Base-by-base conservation (phyloP, 2,113 vertebrate species). In the Suncus etruscus region DNA sequence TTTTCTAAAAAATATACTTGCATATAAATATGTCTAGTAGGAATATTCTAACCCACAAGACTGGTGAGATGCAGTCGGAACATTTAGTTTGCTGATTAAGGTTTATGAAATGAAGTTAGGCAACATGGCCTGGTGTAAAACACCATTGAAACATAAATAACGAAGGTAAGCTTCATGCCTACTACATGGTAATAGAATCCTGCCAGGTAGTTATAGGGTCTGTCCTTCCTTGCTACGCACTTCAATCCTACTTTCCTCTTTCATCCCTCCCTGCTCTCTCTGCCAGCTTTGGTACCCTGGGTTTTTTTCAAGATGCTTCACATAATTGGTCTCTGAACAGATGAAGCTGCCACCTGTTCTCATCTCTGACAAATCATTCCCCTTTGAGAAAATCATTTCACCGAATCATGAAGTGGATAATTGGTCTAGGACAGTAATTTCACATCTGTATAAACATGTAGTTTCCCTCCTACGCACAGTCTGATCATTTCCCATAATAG, bases 281-380 rank as follows among this genome's bases (percentile, higher is more conserved):
- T 54, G 32, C 75, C 54, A 75, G 50, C 50, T 22, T 48, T 81
- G 90, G 81, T 91, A 91, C 65, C 74, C 7, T 82, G 79, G 65
- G 86, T 7, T 89, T 32, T 91, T 86, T 85, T 92, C 77, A 76
- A 69, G 91, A 87, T 95, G 84, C 69, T 94, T 85, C 93, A 92
- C 69, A 78, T 95, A 94, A 96, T 94, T 92, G 94, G 74, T 87
- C 80, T 95, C 92, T 65, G 89, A 96, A 75, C 91, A 83, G 82
- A 91, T 81, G 87, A 92, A 95, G 84, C 89, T 82, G 51, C 89
- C 91, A 95, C 92, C 94, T 95, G 92, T 95, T 95, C 89, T 78
- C 47, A 89, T 85, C 82, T 65, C 73, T 24, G 80, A 75, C 50
- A 83, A 84, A 70, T 79, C 45, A n/a, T 25, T 76, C 50, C 58